Evolutionary conservation across 2,113 vertebrate genomes (phyloP).

Genomic region (Aldabrachelys gigantea): DNA sequence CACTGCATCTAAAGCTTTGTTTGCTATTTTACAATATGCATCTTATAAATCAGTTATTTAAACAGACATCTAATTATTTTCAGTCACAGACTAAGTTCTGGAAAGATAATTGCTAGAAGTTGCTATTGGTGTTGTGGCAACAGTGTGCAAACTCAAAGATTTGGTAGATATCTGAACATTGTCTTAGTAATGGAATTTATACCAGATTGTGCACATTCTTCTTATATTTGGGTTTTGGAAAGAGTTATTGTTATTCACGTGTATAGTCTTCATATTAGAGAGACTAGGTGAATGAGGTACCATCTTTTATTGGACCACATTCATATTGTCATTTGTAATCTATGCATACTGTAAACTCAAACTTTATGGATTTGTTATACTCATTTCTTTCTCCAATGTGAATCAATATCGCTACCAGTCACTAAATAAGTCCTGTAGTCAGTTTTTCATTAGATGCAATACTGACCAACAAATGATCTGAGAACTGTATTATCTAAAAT

Average conservation of each 20-base stretch:
- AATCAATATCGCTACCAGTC: neutral
- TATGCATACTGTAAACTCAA: neutral
- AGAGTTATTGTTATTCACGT: neutral
- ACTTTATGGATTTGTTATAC: neutral
- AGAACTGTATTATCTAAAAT: neutral
- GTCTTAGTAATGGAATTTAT: neutral
- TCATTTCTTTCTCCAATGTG: neutral
- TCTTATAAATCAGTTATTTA: neutral
- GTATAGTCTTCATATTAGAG: neutral
- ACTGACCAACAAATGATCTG: neutral
- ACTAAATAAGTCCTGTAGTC: neutral
- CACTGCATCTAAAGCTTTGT: neutral
- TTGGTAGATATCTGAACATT: neutral
- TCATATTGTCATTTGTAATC: neutral
- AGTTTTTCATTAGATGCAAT: neutral
- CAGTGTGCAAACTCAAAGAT: neutral
- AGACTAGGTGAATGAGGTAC: neutral
- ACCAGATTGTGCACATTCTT: neutral
- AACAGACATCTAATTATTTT: neutral
- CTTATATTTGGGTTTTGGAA: neutral
- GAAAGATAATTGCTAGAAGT: neutral
- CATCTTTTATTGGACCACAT: neutral
- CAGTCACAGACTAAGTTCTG: neutral
- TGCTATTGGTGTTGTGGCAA: neutral
- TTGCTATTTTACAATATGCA: neutral